phyloP scores from a whole-genome alignment of 2,797 vertebrate genomes.

The Lepus townsendii region DNA sequence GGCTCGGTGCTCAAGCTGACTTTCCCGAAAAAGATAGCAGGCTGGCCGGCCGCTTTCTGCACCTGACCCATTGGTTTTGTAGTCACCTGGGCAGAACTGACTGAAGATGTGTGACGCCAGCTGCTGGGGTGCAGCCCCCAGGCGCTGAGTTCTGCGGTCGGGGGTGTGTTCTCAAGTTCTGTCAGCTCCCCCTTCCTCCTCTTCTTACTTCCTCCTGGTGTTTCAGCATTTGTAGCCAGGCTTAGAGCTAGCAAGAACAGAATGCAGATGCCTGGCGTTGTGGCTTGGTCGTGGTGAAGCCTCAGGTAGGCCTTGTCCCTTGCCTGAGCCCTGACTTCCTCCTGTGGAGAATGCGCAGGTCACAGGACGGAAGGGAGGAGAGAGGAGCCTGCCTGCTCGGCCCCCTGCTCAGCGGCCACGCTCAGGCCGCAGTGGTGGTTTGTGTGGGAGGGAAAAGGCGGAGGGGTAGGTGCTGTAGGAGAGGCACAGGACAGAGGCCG shows the following conservation, averaged over 20 bases:
- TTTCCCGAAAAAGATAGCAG: background rate
- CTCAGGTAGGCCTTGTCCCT: background rate
- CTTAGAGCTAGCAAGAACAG: conserved; percentile 24
- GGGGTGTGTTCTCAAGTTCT: background rate
- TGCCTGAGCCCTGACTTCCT: background rate
- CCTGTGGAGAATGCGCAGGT: background rate
- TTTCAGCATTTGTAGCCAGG: background rate
- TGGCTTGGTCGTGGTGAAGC: background rate
- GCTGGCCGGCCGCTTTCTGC: background rate
- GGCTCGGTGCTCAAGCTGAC: background rate
- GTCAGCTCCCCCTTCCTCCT: background rate
- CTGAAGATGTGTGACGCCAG: background rate
- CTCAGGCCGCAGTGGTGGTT: background rate
- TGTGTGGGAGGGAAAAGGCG: background rate
- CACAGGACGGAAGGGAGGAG: background rate
- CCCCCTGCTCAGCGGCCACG: background rate
- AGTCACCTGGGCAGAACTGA: background rate
- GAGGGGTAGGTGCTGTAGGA: background rate
- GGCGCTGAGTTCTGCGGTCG: background rate
- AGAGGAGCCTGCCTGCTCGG: background rate
- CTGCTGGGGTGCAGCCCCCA: background rate
- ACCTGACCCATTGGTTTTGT: conserved; percentile 43
- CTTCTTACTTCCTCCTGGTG: background rate
- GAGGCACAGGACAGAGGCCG: background rate
- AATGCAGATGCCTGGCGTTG: conserved; percentile 33